Percentiles rank a stretch among this genome's conserved stretches.
Evolutionary conservation across 2,888 invertebrate genomes (phyloP).

Genomic region (Hypercompe scribonia): DNA sequence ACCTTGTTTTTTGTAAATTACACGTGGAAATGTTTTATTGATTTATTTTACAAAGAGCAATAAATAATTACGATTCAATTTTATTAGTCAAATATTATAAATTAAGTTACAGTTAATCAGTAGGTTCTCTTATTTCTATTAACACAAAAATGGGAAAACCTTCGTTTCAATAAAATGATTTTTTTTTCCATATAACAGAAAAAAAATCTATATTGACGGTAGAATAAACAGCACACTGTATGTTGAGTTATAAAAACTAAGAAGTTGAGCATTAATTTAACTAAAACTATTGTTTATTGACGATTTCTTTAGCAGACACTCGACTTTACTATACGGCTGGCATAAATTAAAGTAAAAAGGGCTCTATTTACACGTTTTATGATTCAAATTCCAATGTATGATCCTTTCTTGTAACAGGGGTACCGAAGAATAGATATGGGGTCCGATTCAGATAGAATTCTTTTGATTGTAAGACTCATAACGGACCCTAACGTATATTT

Average conservation of each 20-base stretch:
- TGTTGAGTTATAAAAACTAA: constrained; percentile 55
- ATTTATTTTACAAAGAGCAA: background rate
- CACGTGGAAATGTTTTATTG: background rate
- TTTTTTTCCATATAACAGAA: background rate
- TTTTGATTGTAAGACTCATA: constrained; percentile 79
- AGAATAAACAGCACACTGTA: constrained; percentile 59
- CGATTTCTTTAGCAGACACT: constrained; percentile 82
- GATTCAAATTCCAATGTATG: constrained; percentile 42
- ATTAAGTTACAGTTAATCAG: no score
- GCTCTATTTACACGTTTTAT: constrained; percentile 34
- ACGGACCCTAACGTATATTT: constrained; percentile 86
- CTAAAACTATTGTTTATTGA: constrained; percentile 84
- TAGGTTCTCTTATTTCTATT: no score
- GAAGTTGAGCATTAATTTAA: constrained; percentile 78
- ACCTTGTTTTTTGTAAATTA: no score
- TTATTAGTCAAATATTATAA: background rate
- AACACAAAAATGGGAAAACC: no score
- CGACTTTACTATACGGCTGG: constrained; percentile 62
- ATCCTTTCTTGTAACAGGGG: constrained; percentile 65
- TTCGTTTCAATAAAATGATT: no score
- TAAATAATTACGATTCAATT: background rate
- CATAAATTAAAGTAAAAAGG: constrained; percentile 32
- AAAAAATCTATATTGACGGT: background rate
- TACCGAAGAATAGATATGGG: constrained; percentile 84
- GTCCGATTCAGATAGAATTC: constrained; percentile 80